phyloP scores from a whole-genome alignment of 2,113 vertebrate genomes.

The Rhineura floridana region DNA sequence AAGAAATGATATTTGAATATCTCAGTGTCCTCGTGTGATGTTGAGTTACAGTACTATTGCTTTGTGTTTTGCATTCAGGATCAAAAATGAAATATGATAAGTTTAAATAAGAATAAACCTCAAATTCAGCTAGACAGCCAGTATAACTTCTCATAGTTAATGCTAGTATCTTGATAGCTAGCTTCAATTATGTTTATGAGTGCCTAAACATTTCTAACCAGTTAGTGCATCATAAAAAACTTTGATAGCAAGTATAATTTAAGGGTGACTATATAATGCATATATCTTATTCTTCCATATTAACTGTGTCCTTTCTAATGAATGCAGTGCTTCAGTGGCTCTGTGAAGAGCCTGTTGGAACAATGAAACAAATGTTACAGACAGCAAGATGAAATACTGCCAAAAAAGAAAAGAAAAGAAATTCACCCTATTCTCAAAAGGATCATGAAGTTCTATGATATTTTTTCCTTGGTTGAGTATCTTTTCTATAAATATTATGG shows the following conservation, averaged over 20 bases:
- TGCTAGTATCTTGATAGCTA: neutral
- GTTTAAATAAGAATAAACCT: neutral
- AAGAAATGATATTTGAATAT: neutral
- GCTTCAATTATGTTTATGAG: slow-evolving; percentile 3
- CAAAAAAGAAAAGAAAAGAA: neutral
- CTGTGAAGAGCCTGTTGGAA: neutral
- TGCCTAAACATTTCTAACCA: neutral
- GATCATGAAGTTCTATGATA: neutral
- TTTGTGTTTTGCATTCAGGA: neutral
- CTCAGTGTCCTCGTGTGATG: neutral
- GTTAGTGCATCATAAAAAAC: neutral
- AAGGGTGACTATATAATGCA: neutral
- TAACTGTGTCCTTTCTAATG: neutral
- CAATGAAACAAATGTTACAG: neutral
- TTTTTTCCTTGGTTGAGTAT: neutral
- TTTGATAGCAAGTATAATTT: neutral
- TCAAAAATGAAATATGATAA: neutral
- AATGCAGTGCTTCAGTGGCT: neutral
- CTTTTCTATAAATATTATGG: neutral
- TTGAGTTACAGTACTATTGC: neutral
- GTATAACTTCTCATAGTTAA: neutral
- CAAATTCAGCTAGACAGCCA: neutral
- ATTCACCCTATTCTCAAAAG: neutral
- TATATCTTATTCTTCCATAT: neutral
- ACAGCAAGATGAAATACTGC: neutral